Evolutionary conservation across 1,140 invertebrate genomes (phyloP).

Genomic region (Dendroctonus ponderosae): DNA sequence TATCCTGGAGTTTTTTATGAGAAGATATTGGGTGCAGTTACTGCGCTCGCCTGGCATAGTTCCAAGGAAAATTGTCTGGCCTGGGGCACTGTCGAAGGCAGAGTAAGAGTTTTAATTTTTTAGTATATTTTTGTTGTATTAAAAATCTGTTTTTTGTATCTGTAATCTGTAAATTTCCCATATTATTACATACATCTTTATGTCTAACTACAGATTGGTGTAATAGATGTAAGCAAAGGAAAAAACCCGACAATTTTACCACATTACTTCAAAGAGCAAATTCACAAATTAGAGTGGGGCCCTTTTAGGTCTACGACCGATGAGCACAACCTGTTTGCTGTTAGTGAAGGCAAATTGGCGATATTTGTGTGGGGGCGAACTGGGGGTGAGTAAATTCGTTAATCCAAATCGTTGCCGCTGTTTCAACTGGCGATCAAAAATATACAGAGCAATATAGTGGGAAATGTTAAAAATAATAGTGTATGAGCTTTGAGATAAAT

Average conservation of each 20-base stretch:
- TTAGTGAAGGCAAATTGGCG: conserved; percentile 54
- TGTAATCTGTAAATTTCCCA: no score
- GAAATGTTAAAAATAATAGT: no score
- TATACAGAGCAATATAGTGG: no score
- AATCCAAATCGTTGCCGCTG: no score
- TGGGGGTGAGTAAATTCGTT: no score
- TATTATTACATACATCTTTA: no score
- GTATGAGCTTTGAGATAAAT: no score
- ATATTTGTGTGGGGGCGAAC: conserved; percentile 45
- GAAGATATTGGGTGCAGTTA: conserved; percentile 71
- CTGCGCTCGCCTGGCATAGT: conserved; percentile 75
- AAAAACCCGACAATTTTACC: conserved; percentile 49
- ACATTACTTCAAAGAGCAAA: conserved; percentile 49
- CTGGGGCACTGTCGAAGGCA: conserved; percentile 73
- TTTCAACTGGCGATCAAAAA: no score
- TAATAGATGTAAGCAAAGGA: conserved; percentile 50
- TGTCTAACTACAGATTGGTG: conserved; percentile 52
- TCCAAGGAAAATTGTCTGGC: conserved; percentile 69
- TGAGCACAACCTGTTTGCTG: conserved; percentile 54
- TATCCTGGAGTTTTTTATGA: conserved; percentile 57
- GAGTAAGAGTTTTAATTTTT: conserved; percentile 51
- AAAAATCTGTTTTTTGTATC: neutral
- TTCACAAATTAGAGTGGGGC: conserved; percentile 54
- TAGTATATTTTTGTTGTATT: neutral
- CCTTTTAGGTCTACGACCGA: conserved; percentile 44